Percentiles rank a stretch among this genome's conserved stretches.
Conservation (phyloP, 2,797 vertebrate genomes). For the Anguilla megastoma region DNA sequence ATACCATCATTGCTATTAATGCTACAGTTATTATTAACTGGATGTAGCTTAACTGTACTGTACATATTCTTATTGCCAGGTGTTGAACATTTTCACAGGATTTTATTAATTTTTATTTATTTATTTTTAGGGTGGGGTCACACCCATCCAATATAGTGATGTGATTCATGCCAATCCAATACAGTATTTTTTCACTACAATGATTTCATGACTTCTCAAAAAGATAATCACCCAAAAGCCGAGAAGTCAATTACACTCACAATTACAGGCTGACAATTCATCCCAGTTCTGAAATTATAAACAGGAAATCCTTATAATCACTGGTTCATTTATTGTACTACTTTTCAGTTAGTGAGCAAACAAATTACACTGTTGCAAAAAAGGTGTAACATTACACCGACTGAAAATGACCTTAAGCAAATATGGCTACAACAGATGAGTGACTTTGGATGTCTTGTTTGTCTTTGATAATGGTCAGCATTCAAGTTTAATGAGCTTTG, state of each 20-base stretch:
- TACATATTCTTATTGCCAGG: background rate
- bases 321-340: background rate
- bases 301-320: background rate
- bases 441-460: constrained; percentile 7
- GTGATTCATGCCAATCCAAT: background rate
- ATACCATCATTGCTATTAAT: background rate
- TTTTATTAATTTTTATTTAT: background rate
- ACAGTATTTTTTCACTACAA: background rate
- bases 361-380: background rate
- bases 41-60: background rate
- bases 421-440: background rate
- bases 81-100: background rate
- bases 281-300: background rate
- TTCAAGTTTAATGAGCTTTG: constrained; percentile 7
- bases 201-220: background rate
- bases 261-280: background rate
- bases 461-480: constrained; percentile 18
- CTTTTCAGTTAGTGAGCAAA: background rate
- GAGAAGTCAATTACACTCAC: background rate
- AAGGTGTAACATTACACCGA: background rate
- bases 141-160: background rate
- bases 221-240: background rate
- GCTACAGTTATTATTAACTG: background rate
- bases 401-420: background rate
- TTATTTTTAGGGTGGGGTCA: background rate